Conservation (phyloP, 2,888 invertebrate species). For the Neocrepidodera transversa region DNA sequence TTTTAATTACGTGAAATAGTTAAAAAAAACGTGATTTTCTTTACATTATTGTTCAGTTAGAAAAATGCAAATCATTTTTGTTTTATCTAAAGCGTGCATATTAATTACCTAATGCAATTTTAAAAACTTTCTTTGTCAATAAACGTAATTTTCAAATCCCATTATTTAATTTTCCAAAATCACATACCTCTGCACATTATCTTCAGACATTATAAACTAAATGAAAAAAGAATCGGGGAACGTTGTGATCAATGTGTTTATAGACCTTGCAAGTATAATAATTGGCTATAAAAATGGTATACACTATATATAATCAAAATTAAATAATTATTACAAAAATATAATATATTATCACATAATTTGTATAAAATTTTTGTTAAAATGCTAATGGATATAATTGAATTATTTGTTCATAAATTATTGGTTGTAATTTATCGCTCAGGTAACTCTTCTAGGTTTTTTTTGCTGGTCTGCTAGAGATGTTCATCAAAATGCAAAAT, state of each 20-base stretch:
- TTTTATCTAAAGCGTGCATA: no score
- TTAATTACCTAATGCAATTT: no score
- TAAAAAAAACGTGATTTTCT: no score
- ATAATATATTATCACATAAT: neutral
- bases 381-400: neutral
- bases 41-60: no score
- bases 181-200: neutral
- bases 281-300: neutral
- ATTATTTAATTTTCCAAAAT: no score
- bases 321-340: neutral
- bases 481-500: no score
- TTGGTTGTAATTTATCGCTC: neutral
- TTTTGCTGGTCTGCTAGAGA: no score
- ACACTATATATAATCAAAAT: conserved; percentile 3
- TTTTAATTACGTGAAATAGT: no score
- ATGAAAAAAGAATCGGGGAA: conserved; percentile 11
- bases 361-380: neutral
- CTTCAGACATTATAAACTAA: conserved; percentile 5
- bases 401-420: conserved; percentile 3
- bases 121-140: no score
- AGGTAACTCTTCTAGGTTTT: neutral
- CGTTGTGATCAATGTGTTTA: conserved; percentile 9
- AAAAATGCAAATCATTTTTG: no score
- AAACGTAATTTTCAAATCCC: no score
- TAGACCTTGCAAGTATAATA: conserved; percentile 17